These are phyloP conservation scores for Branchellion lobata DNA, from an alignment of 2,888 invertebrate genomes.

Conservation along the genomic window DNA sequence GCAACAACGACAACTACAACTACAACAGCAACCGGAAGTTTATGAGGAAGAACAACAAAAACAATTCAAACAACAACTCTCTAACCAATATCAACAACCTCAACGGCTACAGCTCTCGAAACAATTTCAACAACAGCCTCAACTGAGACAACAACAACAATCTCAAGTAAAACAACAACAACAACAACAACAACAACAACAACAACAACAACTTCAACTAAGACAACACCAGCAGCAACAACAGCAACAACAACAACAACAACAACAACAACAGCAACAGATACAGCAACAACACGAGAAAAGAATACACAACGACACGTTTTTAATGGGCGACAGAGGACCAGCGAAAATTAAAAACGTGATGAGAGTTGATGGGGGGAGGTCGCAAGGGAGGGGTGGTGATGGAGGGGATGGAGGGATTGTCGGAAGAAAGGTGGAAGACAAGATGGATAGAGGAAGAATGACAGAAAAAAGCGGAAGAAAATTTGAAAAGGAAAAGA, in stretches of 20 bases:
- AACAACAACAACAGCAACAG: neutral
- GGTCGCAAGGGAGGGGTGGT: too few species aligned
- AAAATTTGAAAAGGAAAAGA: too few species aligned
- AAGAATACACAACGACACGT: neutral
- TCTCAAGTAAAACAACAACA: neutral
- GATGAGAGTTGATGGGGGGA: too few species aligned
- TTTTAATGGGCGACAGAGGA: neutral
- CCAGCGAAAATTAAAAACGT: too few species aligned
- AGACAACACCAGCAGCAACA: neutral
- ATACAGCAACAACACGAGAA: neutral
- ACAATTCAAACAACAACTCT: neutral
- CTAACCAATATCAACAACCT: neutral
- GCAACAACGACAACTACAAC: neutral
- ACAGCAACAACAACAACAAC: neutral
- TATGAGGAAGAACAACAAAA: neutral
- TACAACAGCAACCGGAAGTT: neutral
- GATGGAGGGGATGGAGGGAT: too few species aligned
- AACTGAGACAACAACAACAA: neutral
- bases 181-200: neutral
- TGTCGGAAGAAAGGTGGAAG: too few species aligned
- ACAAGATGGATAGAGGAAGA: too few species aligned
- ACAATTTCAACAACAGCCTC: neutral
- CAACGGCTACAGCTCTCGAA: neutral
- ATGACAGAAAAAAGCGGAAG: too few species aligned
- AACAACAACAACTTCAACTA: neutral